Conservation (phyloP, 2,888 invertebrate species). For the Chironomus riparius region DNA sequence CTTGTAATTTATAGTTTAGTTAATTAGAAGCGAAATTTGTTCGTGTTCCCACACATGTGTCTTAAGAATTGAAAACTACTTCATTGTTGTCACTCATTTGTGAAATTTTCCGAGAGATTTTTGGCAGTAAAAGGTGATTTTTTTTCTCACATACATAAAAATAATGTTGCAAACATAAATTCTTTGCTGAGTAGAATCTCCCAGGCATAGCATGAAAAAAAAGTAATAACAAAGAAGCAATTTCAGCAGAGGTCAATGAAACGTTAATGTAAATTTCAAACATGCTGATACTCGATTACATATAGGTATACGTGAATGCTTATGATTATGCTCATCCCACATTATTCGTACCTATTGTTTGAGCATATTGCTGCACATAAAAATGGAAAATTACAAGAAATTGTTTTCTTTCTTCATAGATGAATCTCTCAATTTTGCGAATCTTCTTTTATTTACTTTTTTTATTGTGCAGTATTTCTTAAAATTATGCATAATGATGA, state of each 20-base stretch:
- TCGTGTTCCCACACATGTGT: background rate
- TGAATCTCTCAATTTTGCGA: background rate
- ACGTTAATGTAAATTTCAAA: background rate
- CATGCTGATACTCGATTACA: constrained; percentile 8
- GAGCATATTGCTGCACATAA: background rate
- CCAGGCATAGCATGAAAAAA: no score
- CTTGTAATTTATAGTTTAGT: no score
- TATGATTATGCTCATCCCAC: constrained; percentile 2
- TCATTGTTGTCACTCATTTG: background rate
- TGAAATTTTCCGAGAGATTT: background rate
- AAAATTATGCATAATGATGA: background rate
- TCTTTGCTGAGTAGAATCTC: no score
- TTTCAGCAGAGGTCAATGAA: background rate
- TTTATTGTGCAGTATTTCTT: background rate
- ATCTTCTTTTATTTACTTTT: background rate
- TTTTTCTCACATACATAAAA: no score
- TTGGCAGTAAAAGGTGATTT: background rate
- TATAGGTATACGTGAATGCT: background rate
- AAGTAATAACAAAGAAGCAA: no score
- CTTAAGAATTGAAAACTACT: background rate
- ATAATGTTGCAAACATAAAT: no score
- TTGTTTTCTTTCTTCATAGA: background rate
- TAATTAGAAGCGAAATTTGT: background rate
- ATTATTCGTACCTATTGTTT: background rate
- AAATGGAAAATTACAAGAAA: background rate